Evolutionary conservation across 2,797 vertebrate species (phyloP).

Genomic region (Alcedo atthis): DNA sequence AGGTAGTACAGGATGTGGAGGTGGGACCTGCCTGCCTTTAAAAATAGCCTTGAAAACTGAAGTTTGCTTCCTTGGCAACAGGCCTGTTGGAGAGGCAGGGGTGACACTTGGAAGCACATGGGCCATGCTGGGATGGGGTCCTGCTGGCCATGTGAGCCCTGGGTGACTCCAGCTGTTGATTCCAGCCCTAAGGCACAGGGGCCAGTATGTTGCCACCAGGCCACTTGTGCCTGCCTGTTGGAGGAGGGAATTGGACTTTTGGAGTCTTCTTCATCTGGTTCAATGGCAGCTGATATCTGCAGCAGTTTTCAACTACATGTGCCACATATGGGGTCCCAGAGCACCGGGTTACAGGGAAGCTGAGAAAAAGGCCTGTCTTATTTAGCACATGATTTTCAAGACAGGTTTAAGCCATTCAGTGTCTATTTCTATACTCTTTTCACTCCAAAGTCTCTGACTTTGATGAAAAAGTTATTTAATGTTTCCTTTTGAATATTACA

Average conservation of each 20-base stretch:
- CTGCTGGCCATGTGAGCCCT: background rate
- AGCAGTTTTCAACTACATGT: background rate
- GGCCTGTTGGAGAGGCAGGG: background rate
- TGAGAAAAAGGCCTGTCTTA: background rate
- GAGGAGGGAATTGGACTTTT: background rate
- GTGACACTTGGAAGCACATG: rapidly evolving
- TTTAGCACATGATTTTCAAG: background rate
- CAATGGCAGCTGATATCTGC: background rate
- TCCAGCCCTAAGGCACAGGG: background rate
- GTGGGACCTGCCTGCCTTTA: background rate
- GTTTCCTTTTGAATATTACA: background rate
- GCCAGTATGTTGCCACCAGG: background rate
- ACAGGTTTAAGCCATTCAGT: background rate
- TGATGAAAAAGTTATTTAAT: background rate
- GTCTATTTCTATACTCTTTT: background rate
- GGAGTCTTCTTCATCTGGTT: background rate
- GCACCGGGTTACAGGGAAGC: background rate
- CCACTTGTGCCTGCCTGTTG: background rate
- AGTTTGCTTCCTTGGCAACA: background rate
- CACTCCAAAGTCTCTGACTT: background rate
- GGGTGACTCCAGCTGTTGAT: background rate
- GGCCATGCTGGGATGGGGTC: background rate
- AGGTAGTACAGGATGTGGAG: background rate
- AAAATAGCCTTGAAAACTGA: background rate
- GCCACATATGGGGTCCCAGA: background rate